A percentile compares a stretch with the other conserved stretches of the same genome.
These are phyloP conservation scores for Paraescarpia echinospica DNA, from an alignment of 1,140 invertebrate genomes.

Conservation along the genomic window DNA sequence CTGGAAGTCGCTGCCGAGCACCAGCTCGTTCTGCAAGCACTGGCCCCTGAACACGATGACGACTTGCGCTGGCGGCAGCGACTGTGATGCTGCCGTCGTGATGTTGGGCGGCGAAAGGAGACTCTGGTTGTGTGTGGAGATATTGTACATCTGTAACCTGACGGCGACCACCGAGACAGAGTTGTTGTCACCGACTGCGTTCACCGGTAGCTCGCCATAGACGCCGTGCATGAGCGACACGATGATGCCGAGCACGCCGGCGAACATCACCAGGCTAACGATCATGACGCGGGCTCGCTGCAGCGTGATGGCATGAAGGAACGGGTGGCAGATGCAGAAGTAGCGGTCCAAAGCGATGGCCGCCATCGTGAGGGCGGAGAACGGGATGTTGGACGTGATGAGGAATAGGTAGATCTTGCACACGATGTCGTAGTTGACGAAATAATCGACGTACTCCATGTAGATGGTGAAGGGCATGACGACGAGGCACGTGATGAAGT, in stretches of 20 bases:
- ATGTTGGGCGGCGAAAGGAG: neutral
- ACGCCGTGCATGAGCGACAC: constrained; percentile 47
- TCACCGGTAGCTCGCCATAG: constrained; percentile 29
- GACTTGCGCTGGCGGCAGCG: neutral
- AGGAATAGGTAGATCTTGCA: constrained; percentile 33
- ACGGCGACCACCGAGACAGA: neutral
- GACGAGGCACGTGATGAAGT: constrained; percentile 33
- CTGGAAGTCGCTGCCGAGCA: constrained; percentile 22
- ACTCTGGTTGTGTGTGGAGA: neutral
- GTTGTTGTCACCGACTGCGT: neutral
- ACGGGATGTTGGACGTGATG: constrained; percentile 31
- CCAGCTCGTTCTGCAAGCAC: constrained; percentile 18
- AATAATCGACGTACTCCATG: constrained; percentile 30
- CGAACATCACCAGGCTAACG: constrained; percentile 40
- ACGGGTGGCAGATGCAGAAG: constrained; percentile 57
- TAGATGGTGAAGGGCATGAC: constrained; percentile 31
- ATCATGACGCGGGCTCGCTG: constrained; percentile 46
- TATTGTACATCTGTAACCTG: neutral
- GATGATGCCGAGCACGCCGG: constrained; percentile 44
- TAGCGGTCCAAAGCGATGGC: constrained; percentile 34
- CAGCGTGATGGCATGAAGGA: constrained; percentile 48
- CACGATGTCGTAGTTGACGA: constrained; percentile 20
- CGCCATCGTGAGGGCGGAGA: constrained; percentile 28
- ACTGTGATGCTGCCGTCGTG: neutral
- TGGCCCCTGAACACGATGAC: constrained; percentile 15